Evolutionary conservation across 2,113 vertebrate genomes (phyloP), one percentile per base, ranked within the genome.

Genomic region (Sorex araneus): DNA sequence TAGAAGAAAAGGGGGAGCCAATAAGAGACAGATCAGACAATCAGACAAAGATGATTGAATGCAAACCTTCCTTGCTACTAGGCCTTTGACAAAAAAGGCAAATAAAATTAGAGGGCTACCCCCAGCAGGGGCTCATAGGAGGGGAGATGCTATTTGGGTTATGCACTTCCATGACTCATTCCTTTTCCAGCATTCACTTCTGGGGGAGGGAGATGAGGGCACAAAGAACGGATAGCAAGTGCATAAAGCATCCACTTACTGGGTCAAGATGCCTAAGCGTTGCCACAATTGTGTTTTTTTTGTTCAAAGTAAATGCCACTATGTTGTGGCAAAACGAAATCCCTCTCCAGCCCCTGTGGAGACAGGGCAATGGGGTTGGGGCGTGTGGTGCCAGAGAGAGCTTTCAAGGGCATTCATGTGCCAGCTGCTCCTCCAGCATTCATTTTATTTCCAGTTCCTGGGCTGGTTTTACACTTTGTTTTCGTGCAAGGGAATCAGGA

Each of bases 261-360:
- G 64, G 64, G 25, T 87, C 77, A 76, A 15, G 3, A 79, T 77
- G 66, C 45, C 15, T 75, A n/a, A 7, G 3, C 21, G 81, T 80
- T 84, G 90, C 84, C 84, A 74, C 86, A 73, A 71, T 16, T 63
- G 32, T 88, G 76, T 87, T 89, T 80, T 89, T 89, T 80, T 91
- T 91, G 94, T 83, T 93, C 66, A 93, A 93, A 94, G 86, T 63
- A 91, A 47, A 91, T 23, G 83, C 93, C 34, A 57, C 63, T 81
- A 28, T 67, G 57, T 78, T 90, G 43, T 75, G 89, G 84, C 75
- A 93, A 84, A 94, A 70, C 36, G 75, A 64, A 94, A 90, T 73
- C 85, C 87, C 45, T 74, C 43, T 70, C 69, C 78, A 85, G 71
- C 40, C 87, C 77, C 69, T 23, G 3, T 1, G 2, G 75, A 85